phyloP scores from a whole-genome alignment of 92 coral and sea anemone genomes.

The Heteractis magnifica region DNA sequence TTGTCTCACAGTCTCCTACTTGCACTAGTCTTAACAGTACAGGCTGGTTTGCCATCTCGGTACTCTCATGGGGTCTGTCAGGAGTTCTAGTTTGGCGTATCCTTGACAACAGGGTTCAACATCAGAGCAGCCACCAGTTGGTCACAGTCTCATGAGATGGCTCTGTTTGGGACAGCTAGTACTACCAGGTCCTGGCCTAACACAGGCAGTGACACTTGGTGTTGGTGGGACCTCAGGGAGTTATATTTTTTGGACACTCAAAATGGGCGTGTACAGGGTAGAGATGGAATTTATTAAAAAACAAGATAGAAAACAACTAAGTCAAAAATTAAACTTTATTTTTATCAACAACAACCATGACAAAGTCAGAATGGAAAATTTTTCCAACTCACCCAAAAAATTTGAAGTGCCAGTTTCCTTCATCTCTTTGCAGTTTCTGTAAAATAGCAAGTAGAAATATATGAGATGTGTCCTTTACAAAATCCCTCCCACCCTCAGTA shows the following conservation, averaged over 20 bases:
- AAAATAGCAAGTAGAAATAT: not conserved
- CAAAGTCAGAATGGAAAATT: not conserved
- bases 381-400: not conserved
- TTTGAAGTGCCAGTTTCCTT: not conserved
- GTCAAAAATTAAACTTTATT: not conserved
- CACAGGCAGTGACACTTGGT: not conserved
- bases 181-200: not conserved
- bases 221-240: constrained; percentile 2
- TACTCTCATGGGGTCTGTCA: not conserved
- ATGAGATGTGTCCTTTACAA: too few species aligned
- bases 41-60: not conserved
- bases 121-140: not conserved
- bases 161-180: not conserved
- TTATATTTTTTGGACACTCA: not conserved
- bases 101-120: not conserved
- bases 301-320: not conserved
- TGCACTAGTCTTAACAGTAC: not conserved
- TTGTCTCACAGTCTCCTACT: not conserved
- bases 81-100: not conserved
- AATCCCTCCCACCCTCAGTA: too few species aligned
- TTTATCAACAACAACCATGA: not conserved
- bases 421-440: not conserved
- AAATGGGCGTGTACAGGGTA: not conserved
- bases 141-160: not conserved
- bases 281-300: not conserved